These are phyloP conservation scores for Panonychus citri DNA, from an alignment of 1,140 invertebrate species.

Conservation along the genomic window DNA sequence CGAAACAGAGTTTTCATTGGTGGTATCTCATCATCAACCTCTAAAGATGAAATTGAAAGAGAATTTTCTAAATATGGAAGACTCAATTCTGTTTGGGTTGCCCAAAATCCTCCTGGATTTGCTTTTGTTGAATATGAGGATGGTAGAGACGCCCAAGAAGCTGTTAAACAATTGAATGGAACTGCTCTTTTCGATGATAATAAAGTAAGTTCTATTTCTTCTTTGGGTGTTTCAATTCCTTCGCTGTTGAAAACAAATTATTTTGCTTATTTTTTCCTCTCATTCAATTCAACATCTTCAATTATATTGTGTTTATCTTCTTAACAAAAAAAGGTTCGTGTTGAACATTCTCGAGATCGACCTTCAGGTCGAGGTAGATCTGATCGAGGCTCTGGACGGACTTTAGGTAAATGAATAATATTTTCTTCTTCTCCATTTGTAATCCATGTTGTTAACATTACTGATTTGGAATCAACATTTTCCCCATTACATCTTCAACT, in stretches of 20 bases:
- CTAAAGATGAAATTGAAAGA: constrained; percentile 22
- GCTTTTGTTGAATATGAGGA: constrained; percentile 37
- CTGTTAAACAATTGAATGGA: constrained; percentile 29
- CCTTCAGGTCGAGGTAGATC: no score
- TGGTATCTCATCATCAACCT: constrained; percentile 13
- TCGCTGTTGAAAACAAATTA: no score
- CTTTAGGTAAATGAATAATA: constrained; percentile 2
- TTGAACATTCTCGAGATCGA: constrained; percentile 15
- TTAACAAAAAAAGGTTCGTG: constrained; percentile 12
- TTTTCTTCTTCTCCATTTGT: no score
- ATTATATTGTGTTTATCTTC: background rate
- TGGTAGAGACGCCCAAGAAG: constrained; percentile 32
- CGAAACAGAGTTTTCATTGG: constrained; percentile 16
- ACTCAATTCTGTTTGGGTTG: constrained; percentile 34
- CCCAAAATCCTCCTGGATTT: constrained; percentile 33
- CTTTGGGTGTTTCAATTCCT: no score
- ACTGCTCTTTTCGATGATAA: constrained; percentile 13
- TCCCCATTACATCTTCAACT: no score
- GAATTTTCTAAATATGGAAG: constrained; percentile 31
- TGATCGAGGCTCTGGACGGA: constrained; percentile 8
- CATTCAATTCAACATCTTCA: no score
- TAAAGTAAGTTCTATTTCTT: constrained; percentile 11
- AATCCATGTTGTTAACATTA: no score
- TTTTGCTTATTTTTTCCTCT: no score
- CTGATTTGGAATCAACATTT: no score